Evolutionary conservation across 2,888 invertebrate genomes (phyloP).

Genomic region (Leptinotarsa tumamoca): DNA sequence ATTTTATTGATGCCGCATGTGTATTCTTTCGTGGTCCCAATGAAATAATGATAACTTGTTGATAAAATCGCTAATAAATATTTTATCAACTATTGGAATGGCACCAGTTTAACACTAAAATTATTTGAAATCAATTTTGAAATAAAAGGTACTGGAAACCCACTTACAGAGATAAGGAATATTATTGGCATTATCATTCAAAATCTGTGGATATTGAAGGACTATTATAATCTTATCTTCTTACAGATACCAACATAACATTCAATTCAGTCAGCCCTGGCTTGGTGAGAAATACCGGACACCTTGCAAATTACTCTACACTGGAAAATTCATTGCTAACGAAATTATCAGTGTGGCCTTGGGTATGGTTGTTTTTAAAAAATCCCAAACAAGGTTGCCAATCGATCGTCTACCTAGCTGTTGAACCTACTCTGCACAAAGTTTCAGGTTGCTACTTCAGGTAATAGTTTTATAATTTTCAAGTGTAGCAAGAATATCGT

Average conservation of each 20-base stretch:
- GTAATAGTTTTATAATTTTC: constrained; percentile 63
- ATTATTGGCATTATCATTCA: no score
- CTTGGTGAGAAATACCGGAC: constrained; percentile 73
- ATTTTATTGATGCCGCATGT: no score
- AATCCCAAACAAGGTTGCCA: constrained; percentile 78
- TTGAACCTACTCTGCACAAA: constrained; percentile 72
- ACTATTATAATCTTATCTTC: not conserved
- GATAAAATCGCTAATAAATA: no score
- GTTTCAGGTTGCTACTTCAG: constrained; percentile 77
- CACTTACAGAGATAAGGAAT: no score
- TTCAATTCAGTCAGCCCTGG: constrained; percentile 80
- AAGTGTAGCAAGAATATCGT: not conserved
- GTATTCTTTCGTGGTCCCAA: no score
- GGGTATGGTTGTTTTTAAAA: constrained; percentile 78
- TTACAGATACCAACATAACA: constrained; percentile 73
- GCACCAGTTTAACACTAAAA: no score
- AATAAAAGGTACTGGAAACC: no score
- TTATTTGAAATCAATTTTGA: no score
- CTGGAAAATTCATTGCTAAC: constrained; percentile 69
- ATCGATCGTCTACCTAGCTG: constrained; percentile 74
- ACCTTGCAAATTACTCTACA: constrained; percentile 70
- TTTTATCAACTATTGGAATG: no score
- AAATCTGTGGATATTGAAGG: not conserved
- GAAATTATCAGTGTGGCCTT: constrained; percentile 73
- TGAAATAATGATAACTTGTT: no score